Conservation (phyloP, 2,888 invertebrate genomes). For the Torymus aiolomorphi region DNA sequence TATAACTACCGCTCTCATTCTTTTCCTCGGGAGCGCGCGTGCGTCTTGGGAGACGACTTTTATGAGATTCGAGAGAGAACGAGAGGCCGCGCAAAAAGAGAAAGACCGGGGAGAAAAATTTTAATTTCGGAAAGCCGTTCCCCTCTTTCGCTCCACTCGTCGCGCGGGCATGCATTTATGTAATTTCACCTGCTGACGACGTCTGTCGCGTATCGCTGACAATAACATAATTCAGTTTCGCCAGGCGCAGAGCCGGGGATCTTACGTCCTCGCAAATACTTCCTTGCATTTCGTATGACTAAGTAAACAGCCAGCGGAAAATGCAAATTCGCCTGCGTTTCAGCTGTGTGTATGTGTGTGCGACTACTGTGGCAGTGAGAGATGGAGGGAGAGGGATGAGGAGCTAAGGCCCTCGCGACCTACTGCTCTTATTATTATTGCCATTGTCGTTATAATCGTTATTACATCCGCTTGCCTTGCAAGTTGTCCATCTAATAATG, state of each 20-base stretch:
- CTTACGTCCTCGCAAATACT: slow-evolving; percentile 44
- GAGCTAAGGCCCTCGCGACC: slow-evolving; percentile 11
- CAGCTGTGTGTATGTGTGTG: background rate
- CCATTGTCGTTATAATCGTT: slow-evolving; percentile 45
- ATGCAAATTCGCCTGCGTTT: slow-evolving; percentile 44
- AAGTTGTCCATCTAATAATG: slow-evolving; percentile 45
- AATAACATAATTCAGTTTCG: slow-evolving; percentile 52
- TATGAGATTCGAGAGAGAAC: too few relatives aligned
- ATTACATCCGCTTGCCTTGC: slow-evolving; percentile 30
- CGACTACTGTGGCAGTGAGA: background rate
- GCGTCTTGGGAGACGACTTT: too few relatives aligned
- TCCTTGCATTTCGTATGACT: slow-evolving; percentile 50
- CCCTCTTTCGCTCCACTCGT: too few relatives aligned
- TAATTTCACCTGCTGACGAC: slow-evolving; percentile 29
- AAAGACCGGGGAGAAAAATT: too few relatives aligned
- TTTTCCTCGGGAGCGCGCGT: too few relatives aligned
- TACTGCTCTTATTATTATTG: slow-evolving; percentile 17
- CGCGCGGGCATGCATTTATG: background rate
- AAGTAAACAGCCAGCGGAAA: slow-evolving; percentile 51
- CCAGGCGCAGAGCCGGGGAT: slow-evolving; percentile 19
- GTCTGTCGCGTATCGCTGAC: slow-evolving; percentile 44
- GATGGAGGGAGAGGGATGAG: slow-evolving; percentile 35
- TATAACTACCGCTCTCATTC: too few relatives aligned
- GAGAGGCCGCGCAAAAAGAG: too few relatives aligned
- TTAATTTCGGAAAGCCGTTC: too few relatives aligned